Base-by-base conservation (phyloP, 2,888 invertebrate species). In the Tanaodytes sp. region DNA sequence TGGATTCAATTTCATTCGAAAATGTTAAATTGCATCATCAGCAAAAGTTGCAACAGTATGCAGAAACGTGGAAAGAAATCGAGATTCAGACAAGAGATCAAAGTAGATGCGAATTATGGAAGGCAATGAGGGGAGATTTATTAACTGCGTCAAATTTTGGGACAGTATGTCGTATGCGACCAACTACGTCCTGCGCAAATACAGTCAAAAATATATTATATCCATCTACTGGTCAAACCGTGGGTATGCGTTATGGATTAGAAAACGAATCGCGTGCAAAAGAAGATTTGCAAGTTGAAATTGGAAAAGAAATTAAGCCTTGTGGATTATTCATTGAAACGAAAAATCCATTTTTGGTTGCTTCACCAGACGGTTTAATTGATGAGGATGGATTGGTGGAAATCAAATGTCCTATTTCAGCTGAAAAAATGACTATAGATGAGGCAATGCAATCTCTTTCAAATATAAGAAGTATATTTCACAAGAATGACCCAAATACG, bases 341-440 rank as follows among this genome's bases (percentile, higher is more conserved):
- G n/a, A 23, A 36, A 11, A 11, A 31, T 16, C 27, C 43, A 54
- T 67, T 19, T 37, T 45, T 72, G 3, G 72, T 49, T 15, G 58
- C 62, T 11, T 42, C 67, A 11, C 65, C 70, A 4, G 74, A 74
- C 45, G 69, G 72, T 6, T 9, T 66, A 1, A 72, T 71, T 27
- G 69, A 39, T 18, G 45, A 58, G 5, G 58, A 73, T 42, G 72
- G 65, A 3, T 27, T 73, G 11, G 62, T 73, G 8, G 71, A 73
- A 55, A 64, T 74, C 4, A 73, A 76, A 69, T 67, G 62, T 54
- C 63, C 27, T 5, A 1, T 4, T 1, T 1, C 15, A 12, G 52
- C 69, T 1, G 15, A 33, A 30, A 39, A 36, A 43, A 2, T 39
- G n/a, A 19, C n/a, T 31, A 39, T 40, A 4, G 5, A 58, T 37